phyloP scores from a whole-genome alignment of 2,797 vertebrate genomes.

The Rhyacichthys aspro region DNA sequence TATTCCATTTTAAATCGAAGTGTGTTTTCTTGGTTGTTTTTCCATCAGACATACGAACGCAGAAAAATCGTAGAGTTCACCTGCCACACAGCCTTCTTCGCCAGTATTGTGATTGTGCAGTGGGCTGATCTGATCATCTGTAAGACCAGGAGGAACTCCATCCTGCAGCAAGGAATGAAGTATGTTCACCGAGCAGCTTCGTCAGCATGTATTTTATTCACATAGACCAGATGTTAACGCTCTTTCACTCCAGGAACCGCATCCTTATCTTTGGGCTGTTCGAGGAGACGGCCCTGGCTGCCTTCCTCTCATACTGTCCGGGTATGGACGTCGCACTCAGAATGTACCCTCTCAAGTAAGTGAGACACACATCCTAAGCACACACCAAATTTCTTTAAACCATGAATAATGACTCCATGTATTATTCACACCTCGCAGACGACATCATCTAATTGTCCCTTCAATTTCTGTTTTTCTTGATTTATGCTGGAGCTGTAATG shows the following conservation, averaged over 20 bases:
- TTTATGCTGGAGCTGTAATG: background rate
- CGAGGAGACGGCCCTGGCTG: constrained; percentile 94
- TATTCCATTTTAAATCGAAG: too few relatives aligned
- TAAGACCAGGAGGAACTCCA: constrained; percentile 95
- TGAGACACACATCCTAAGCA: constrained; percentile 14
- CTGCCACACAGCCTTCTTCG: constrained; percentile 96
- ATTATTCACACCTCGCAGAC: background rate
- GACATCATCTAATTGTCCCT: background rate
- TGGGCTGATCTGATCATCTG: constrained; percentile 98
- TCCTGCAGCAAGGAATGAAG: constrained; percentile 98
- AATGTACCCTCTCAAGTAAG: constrained; percentile 98
- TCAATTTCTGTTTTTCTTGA: background rate
- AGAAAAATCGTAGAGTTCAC: constrained; percentile 97
- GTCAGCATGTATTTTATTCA: background rate
- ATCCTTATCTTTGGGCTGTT: constrained; percentile 98
- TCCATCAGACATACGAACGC: constrained; percentile 88
- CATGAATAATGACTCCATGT: background rate
- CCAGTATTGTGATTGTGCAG: constrained; percentile 95
- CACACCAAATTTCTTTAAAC: background rate
- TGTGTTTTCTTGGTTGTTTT: accelerated
- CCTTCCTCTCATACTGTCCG: constrained; percentile 95
- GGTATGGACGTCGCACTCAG: constrained; percentile 94
- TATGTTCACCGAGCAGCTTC: constrained; percentile 61
- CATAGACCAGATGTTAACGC: too few relatives aligned
- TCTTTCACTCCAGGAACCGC: constrained; percentile 84